These are phyloP conservation scores for Cerastis rubricosa DNA, from an alignment of 2,888 invertebrate genomes.

Conservation along the genomic window DNA sequence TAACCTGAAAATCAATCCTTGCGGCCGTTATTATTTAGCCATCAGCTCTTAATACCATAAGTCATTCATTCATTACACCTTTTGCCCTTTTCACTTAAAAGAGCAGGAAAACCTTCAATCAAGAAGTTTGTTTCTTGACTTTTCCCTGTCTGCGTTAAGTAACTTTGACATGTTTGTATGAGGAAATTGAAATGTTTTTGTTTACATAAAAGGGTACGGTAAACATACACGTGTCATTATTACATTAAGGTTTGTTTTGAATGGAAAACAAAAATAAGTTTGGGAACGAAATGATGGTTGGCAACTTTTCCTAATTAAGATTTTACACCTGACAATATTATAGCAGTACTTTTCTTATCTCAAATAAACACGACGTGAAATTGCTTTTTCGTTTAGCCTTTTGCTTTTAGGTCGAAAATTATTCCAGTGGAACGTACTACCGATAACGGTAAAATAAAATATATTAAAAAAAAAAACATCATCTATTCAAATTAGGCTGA, in stretches of 20 bases:
- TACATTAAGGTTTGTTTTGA: not conserved
- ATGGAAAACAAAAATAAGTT: constrained; percentile 18
- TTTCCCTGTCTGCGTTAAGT: constrained; percentile 16
- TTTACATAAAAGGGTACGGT: not conserved
- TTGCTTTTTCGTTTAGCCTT: not conserved
- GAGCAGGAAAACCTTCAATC: not conserved
- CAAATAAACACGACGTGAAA: not conserved
- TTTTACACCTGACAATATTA: not conserved
- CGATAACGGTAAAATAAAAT: too few relatives aligned
- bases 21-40: too few relatives aligned
- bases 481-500: too few relatives aligned
- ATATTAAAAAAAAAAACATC: too few relatives aligned
- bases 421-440: not conserved
- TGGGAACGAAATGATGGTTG: not conserved
- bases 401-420: not conserved
- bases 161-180: constrained; percentile 3
- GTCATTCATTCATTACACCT: constrained; percentile 1
- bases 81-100: constrained; percentile 6
- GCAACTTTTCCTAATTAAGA: constrained; percentile 13
- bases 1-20: too few relatives aligned
- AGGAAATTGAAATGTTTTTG: constrained; percentile 40
- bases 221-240: not conserved
- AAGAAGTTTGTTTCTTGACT: constrained; percentile 19
- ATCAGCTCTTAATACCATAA: not conserved
- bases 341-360: not conserved